phyloP scores from a whole-genome alignment of 2,888 invertebrate species.

The Meghimatium bilineatum region DNA sequence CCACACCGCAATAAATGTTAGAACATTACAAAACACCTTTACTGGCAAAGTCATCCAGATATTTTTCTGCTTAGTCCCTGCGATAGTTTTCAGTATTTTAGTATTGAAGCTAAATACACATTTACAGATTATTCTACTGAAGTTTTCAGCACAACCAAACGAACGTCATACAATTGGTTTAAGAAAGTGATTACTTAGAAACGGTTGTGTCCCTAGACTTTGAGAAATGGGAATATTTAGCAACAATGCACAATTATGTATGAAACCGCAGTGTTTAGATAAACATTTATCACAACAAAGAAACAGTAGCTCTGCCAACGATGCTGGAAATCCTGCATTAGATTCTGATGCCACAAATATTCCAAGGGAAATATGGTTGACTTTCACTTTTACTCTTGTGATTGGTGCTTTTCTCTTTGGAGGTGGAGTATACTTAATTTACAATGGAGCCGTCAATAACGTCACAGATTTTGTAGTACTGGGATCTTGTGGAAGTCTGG shows the following conservation, averaged over 20 bases:
- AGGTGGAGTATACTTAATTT: slow-evolving; percentile 25
- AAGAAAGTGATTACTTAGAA: too few relatives aligned
- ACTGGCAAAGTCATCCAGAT: too few relatives aligned
- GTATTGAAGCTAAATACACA: too few relatives aligned
- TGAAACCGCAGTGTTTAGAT: not conserved
- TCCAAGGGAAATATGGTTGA: slow-evolving; percentile 30
- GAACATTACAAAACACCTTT: too few relatives aligned
- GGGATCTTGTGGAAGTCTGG: slow-evolving; percentile 3
- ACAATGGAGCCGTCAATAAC: slow-evolving; percentile 23
- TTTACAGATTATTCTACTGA: too few relatives aligned
- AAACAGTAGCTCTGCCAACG: not conserved
- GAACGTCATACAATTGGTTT: too few relatives aligned
- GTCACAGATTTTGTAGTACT: slow-evolving; percentile 33
- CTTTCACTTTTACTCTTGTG: slow-evolving; percentile 22
- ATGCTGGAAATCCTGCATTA: not conserved
- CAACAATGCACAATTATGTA: not conserved
- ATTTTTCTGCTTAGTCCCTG: too few relatives aligned
- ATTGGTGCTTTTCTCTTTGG: slow-evolving; percentile 26
- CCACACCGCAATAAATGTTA: too few relatives aligned
- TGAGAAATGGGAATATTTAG: not conserved
- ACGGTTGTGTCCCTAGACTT: too few relatives aligned
- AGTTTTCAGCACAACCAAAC: too few relatives aligned
- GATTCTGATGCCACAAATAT: not conserved
- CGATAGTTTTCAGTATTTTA: too few relatives aligned
- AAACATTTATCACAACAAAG: too few relatives aligned